Conservation (phyloP, 2,888 invertebrate species). For the Spilosoma lubricipeda region DNA sequence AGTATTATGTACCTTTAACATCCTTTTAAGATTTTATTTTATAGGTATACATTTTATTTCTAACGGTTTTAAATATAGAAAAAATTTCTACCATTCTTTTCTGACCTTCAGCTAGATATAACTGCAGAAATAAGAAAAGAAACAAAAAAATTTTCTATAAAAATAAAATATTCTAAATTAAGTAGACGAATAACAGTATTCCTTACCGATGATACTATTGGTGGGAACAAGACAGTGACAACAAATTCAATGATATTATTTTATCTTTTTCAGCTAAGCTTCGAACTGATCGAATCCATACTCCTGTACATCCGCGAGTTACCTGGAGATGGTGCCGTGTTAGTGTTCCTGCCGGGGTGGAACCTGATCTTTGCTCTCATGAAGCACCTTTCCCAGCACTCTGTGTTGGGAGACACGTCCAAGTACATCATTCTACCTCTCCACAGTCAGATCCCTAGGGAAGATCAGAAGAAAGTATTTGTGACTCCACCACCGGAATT, state of each 20-base stretch:
- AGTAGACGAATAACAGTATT: too few relatives aligned
- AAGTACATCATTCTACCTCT: slow-evolving; percentile 94
- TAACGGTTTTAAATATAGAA: neutral
- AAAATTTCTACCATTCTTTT: neutral
- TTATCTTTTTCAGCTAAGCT: slow-evolving; percentile 88
- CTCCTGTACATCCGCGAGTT: slow-evolving; percentile 87
- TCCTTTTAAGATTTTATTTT: neutral
- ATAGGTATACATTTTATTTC: neutral
- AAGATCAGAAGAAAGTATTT: slow-evolving; percentile 98
- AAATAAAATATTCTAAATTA: too few relatives aligned
- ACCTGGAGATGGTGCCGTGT: slow-evolving; percentile 92
- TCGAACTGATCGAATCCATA: slow-evolving; percentile 95
- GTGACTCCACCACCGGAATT: slow-evolving; percentile 93
- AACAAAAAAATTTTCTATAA: too few relatives aligned
- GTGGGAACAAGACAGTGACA: too few relatives aligned
- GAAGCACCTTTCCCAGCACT: slow-evolving; percentile 91
- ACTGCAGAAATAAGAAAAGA: neutral
- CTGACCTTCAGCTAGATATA: neutral
- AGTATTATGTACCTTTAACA: neutral
- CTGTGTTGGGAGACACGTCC: slow-evolving; percentile 87
- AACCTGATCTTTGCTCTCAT: slow-evolving; percentile 97
- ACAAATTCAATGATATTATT: neutral
- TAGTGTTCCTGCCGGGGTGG: slow-evolving; percentile 99
- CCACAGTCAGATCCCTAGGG: slow-evolving; percentile 98
- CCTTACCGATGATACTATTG: too few relatives aligned